A percentile compares a stretch with the other conserved stretches of the same genome.
Evolutionary conservation across 2,888 invertebrate species (phyloP).

Genomic region (Andrena haemorrhoa): DNA sequence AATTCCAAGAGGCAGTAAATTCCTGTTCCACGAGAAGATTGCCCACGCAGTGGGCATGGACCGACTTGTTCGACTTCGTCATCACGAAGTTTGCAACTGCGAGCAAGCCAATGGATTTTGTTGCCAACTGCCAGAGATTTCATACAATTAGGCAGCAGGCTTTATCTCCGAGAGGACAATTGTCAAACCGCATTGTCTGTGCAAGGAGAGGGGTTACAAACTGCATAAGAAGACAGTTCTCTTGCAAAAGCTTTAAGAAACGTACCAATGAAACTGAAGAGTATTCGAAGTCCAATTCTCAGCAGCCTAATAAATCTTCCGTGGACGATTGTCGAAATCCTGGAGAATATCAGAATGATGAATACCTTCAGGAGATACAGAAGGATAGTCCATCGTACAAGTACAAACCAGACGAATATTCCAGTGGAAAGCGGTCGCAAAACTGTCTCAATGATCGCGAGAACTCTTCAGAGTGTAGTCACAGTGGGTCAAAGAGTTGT

Average conservation of each 20-base stretch:
- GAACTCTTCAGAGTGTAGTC: not conserved
- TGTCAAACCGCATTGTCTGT: not conserved
- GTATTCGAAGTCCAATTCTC: not conserved
- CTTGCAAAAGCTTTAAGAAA: not conserved
- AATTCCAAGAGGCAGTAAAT: not conserved
- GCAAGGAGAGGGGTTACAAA: not conserved
- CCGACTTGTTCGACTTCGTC: not conserved
- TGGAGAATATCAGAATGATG: not conserved
- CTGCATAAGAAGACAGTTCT: not conserved
- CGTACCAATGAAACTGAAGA: not conserved
- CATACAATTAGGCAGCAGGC: not conserved
- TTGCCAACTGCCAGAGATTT: not conserved
- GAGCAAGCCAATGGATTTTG: not conserved
- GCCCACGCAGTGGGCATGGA: not conserved
- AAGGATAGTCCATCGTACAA: constrained; percentile 5
- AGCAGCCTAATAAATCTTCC: too few species aligned
- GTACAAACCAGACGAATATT: constrained; percentile 32
- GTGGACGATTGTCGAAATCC: not conserved
- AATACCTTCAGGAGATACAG: constrained; percentile 17
- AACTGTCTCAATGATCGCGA: not conserved
- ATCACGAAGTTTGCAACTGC: not conserved
- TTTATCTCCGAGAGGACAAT: not conserved
- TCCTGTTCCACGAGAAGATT: not conserved
- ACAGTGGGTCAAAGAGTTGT: not conserved
- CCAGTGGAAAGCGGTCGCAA: not conserved